A percentile compares a stretch with the other conserved stretches of the same genome.
Evolutionary conservation across 2,888 invertebrate species (phyloP).

Genomic region (Perizoma affinitatum): DNA sequence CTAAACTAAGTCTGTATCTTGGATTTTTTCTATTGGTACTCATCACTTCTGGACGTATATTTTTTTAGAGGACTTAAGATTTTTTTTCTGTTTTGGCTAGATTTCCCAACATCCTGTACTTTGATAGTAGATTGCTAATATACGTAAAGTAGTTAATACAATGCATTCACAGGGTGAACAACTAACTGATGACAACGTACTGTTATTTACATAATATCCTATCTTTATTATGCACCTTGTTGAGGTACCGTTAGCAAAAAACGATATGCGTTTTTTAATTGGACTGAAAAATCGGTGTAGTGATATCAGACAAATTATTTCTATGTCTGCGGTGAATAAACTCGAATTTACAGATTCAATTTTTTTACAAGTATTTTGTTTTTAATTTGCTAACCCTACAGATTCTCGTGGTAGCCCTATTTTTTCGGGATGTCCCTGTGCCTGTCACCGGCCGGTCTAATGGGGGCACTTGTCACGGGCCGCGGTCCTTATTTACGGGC

Average conservation of each 20-base stretch:
- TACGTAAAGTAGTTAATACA: neutral
- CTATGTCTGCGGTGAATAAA: no score
- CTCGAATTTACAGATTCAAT: no score
- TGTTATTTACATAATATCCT: slow-evolving; percentile 64
- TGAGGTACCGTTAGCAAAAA: slow-evolving; percentile 30
- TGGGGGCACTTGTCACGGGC: slow-evolving; percentile 71
- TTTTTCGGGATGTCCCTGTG: slow-evolving; percentile 29
- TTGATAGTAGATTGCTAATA: slow-evolving; percentile 4
- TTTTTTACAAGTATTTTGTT: no score
- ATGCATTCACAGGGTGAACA: slow-evolving; percentile 23
- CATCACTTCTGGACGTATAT: no score
- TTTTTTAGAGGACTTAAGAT: no score
- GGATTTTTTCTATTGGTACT: no score
- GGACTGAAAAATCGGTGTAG: neutral
- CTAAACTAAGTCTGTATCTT: no score
- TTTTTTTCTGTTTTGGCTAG: no score
- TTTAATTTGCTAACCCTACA: slow-evolving; percentile 41
- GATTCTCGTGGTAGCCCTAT: neutral
- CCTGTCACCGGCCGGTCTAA: slow-evolving; percentile 57
- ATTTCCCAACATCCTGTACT: slow-evolving; percentile 1
- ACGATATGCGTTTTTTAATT: slow-evolving; percentile 9
- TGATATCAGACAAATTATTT: no score
- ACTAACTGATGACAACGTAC: slow-evolving; percentile 47
- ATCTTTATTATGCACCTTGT: slow-evolving; percentile 56
- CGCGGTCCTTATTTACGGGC: slow-evolving; percentile 67